phyloP scores from a whole-genome alignment of 2,113 vertebrate genomes.

The Serilophus lunatus region DNA sequence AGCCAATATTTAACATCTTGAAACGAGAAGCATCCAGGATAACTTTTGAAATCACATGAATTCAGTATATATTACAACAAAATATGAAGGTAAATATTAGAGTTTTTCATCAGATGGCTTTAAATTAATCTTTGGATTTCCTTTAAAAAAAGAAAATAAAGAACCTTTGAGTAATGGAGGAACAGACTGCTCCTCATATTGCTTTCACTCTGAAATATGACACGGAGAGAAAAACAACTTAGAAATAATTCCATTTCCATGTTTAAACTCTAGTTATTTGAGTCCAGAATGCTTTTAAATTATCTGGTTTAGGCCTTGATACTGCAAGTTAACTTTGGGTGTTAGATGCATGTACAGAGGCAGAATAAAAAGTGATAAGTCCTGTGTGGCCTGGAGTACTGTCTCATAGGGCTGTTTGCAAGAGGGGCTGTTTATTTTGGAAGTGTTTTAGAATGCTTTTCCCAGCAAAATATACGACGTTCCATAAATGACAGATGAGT shows the following conservation, averaged over 20 bases:
- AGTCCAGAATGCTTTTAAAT: neutral
- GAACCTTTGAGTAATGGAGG: neutral
- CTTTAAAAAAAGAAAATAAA: neutral
- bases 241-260: neutral
- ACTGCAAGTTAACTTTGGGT: neutral
- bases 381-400: neutral
- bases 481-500: neutral
- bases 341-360: neutral
- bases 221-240: neutral
- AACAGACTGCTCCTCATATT: neutral
- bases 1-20: slow-evolving; percentile 21
- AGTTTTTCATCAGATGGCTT: neutral
- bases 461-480: neutral
- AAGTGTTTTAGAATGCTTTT: neutral
- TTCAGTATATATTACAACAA: neutral
- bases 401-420: neutral
- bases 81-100: slow-evolving; percentile 13
- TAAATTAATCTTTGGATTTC: slow-evolving; percentile 9
- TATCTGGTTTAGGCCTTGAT: neutral
- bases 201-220: neutral
- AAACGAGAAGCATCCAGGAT: slow-evolving; percentile 22
- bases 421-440: neutral
- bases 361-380: neutral
- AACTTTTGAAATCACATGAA: neutral
- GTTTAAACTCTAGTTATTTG: neutral